Conservation (phyloP, 2,888 invertebrate genomes). For the Miltochrista miniata region DNA sequence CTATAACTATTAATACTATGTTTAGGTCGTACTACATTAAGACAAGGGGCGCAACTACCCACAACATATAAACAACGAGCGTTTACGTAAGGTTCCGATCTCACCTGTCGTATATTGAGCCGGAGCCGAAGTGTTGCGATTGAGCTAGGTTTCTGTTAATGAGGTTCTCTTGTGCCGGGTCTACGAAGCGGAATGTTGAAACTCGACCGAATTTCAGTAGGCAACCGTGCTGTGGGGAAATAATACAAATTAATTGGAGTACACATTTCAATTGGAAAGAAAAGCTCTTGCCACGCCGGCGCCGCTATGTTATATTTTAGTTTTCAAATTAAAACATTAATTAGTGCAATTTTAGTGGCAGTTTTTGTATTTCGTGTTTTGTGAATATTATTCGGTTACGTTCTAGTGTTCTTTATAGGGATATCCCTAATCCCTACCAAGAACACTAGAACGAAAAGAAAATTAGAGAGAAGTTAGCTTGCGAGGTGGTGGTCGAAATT, state of each 20-base stretch:
- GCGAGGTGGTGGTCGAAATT: too few relatives aligned
- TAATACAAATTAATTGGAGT: constrained; percentile 14
- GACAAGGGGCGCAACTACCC: constrained; percentile 51
- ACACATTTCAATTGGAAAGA: too few relatives aligned
- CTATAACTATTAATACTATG: constrained; percentile 32
- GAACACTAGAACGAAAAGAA: too few relatives aligned
- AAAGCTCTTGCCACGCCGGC: too few relatives aligned
- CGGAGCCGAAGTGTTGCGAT: constrained; percentile 88
- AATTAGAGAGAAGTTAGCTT: too few relatives aligned
- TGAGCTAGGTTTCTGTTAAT: constrained; percentile 90
- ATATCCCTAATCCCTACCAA: too few relatives aligned
- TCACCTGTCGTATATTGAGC: constrained; percentile 93
- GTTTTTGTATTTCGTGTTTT: too few relatives aligned
- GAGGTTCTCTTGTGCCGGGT: constrained; percentile 91
- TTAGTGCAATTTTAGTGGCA: too few relatives aligned
- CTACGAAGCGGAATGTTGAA: constrained; percentile 93
- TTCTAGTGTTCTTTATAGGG: too few relatives aligned
- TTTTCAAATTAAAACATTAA: too few relatives aligned
- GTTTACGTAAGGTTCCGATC: constrained; percentile 30
- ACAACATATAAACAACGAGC: constrained; percentile 49
- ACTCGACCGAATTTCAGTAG: constrained; percentile 94
- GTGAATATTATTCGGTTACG: too few relatives aligned
- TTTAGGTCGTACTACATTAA: constrained; percentile 38
- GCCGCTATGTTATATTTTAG: too few relatives aligned
- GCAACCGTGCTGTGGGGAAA: constrained; percentile 87